phyloP scores from a whole-genome alignment of 2,797 vertebrate species.

The Ambastaia sidthimunki region DNA sequence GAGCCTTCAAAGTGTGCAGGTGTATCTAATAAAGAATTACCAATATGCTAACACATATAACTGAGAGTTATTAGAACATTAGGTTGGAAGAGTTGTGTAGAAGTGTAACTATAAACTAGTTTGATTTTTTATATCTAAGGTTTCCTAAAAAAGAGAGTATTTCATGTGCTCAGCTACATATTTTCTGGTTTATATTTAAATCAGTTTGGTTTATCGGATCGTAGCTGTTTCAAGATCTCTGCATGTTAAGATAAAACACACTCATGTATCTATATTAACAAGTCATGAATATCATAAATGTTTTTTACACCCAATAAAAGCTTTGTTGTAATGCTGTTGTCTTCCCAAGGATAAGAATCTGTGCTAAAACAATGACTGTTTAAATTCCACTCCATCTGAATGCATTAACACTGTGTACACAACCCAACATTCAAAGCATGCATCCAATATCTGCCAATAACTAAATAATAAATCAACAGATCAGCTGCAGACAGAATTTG shows the following conservation, averaged over 20 bases:
- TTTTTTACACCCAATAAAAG: background rate
- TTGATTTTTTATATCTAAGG: background rate
- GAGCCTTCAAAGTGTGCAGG: background rate
- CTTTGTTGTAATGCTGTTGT: background rate
- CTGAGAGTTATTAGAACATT: background rate
- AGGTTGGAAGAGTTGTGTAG: background rate
- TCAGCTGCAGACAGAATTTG: constrained; percentile 59
- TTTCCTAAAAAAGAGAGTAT: background rate
- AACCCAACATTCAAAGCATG: background rate
- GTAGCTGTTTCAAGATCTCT: background rate
- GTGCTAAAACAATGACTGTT: background rate
- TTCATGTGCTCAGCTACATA: background rate
- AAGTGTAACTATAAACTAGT: background rate
- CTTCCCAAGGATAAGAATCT: background rate
- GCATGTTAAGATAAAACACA: background rate
- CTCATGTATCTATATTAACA: background rate
- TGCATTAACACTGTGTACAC: background rate
- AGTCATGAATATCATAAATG: constrained; percentile 1
- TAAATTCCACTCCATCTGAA: background rate
- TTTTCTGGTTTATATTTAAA: background rate
- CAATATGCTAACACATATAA: background rate
- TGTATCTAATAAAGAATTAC: background rate
- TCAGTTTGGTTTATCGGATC: constrained; percentile 10
- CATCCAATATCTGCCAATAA: constrained; percentile 17
- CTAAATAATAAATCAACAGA: constrained; percentile 43